A percentile compares a stretch with the other conserved stretches of the same genome.
Conservation (phyloP, 2,113 vertebrate species). For the Plecturocebus donacophilus region DNA sequence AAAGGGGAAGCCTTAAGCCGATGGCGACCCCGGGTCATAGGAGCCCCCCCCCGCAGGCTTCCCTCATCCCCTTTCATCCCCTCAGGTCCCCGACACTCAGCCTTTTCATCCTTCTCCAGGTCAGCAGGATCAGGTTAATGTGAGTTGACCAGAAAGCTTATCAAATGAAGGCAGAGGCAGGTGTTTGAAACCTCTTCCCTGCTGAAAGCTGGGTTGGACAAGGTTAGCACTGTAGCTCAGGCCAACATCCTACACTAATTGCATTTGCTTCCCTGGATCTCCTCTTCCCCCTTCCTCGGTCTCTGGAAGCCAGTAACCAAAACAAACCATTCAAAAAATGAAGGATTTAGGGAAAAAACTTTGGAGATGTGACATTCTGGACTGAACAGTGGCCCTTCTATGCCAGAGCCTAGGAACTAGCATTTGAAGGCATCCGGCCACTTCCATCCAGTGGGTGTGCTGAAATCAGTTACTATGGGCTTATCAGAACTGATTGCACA, state of each 20-base stretch:
- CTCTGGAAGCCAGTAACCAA: slow-evolving; percentile 83
- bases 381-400: slow-evolving; percentile 69
- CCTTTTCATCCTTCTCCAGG: slow-evolving; percentile 83
- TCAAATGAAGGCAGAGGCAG: slow-evolving; percentile 85
- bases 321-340: slow-evolving; percentile 81
- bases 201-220: slow-evolving; percentile 76
- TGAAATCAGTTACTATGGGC: not conserved
- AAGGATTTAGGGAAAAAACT: slow-evolving; percentile 57
- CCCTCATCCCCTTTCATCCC: slow-evolving; percentile 65
- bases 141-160: slow-evolving; percentile 82
- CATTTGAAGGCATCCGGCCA: slow-evolving; percentile 54
- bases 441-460: not conserved
- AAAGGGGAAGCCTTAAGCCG: slow-evolving; percentile 73
- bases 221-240: slow-evolving; percentile 79
- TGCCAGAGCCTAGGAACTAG: slow-evolving; percentile 61
- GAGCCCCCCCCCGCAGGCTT: slow-evolving; percentile 65
- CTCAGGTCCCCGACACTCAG: slow-evolving; percentile 50
- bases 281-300: slow-evolving; percentile 32
- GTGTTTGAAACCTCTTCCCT: slow-evolving; percentile 79
- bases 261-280: slow-evolving; percentile 54
- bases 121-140: slow-evolving; percentile 83
- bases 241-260: slow-evolving; percentile 77
- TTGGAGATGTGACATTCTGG: not conserved
- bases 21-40: slow-evolving; percentile 56
- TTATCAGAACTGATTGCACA: not conserved